Evolutionary conservation across 2,888 invertebrate species (phyloP).

Genomic region (Lasioglossum morio): DNA sequence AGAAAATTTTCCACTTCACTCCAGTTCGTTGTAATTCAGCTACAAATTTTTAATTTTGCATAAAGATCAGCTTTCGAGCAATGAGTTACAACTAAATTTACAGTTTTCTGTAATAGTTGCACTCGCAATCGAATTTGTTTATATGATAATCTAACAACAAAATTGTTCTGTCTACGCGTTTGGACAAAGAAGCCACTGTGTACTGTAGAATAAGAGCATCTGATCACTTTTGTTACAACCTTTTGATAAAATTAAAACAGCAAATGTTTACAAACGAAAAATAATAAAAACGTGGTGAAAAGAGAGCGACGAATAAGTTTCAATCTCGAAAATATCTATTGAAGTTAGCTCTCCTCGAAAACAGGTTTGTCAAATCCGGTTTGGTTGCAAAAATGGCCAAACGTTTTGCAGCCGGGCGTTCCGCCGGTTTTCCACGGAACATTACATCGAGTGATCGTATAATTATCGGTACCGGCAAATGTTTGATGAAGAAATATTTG

Average conservation of each 20-base stretch:
- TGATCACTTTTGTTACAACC: background rate
- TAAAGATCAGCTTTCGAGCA: too few relatives aligned
- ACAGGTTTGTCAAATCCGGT: background rate
- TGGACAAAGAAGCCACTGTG: too few relatives aligned
- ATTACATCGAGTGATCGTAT: constrained; percentile 5
- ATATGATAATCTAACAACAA: too few relatives aligned
- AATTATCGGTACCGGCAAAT: constrained; percentile 7
- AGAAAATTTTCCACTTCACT: too few relatives aligned
- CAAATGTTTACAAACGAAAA: background rate
- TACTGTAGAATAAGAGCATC: too few relatives aligned
- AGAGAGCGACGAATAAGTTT: background rate
- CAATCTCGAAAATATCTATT: background rate
- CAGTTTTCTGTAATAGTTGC: too few relatives aligned
- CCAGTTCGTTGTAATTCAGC: too few relatives aligned
- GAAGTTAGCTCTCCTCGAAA: background rate
- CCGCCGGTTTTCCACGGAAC: background rate
- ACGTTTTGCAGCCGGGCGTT: background rate
- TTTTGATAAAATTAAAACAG: background rate
- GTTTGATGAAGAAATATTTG: constrained; percentile 14
- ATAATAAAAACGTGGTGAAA: background rate
- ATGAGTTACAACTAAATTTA: too few relatives aligned
- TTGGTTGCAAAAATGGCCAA: background rate
- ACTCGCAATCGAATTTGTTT: too few relatives aligned
- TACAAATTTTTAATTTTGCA: too few relatives aligned
- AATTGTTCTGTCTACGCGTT: too few relatives aligned